A percentile compares a stretch with the other conserved stretches of the same genome.
phyloP scores from a whole-genome alignment of 2,888 invertebrate genomes.

The Dromius quadrimaculatus region DNA sequence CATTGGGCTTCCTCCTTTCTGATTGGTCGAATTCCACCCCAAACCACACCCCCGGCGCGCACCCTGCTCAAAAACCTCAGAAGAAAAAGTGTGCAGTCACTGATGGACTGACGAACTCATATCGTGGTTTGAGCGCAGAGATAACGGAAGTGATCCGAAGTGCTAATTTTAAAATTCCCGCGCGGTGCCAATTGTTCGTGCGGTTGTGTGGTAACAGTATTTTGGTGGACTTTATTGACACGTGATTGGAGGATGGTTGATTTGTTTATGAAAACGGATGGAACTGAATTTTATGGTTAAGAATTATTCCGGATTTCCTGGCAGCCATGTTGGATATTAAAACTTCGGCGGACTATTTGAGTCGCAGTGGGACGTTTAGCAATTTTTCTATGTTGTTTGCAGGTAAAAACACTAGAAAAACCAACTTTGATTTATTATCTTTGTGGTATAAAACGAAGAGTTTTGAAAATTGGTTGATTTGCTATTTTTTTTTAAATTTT shows the following conservation, averaged over 20 bases:
- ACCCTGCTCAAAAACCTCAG: conserved; percentile 48
- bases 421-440: too few species aligned
- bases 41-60: conserved; percentile 59
- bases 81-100: conserved; percentile 64
- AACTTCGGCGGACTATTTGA: conserved; percentile 90
- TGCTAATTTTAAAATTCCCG: conserved; percentile 29
- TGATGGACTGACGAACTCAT: conserved; percentile 56
- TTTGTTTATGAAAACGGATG: not conserved
- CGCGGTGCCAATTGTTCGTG: conserved; percentile 16
- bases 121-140: conserved; percentile 8
- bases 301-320: conserved; percentile 37
- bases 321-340: conserved; percentile 89
- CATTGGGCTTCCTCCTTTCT: conserved; percentile 59
- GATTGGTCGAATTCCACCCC: conserved; percentile 62
- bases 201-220: not conserved
- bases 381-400: conserved; percentile 96
- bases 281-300: conserved; percentile 23
- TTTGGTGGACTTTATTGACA: not conserved
- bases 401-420: conserved; percentile 73
- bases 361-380: conserved; percentile 91
- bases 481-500: conserved; percentile 32
- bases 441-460: not conserved
- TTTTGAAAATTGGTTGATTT: not conserved
- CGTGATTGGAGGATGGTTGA: conserved; percentile 11
- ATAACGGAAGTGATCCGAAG: conserved; percentile 15